These are phyloP conservation scores for Pollenia labialis DNA, from an alignment of 2,888 invertebrate species.

Conservation along the genomic window DNA sequence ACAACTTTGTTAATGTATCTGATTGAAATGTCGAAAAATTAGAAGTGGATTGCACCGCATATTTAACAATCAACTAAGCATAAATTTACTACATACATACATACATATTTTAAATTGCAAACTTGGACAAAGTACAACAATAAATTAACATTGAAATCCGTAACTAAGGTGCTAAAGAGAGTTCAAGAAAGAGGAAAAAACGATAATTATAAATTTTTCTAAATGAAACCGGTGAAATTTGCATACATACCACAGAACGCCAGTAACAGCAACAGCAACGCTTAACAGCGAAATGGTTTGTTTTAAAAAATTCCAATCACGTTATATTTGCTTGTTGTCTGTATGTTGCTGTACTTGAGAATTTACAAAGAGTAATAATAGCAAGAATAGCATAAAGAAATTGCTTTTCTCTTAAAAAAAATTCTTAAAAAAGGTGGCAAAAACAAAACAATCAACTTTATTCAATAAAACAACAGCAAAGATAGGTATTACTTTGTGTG, in stretches of 20 bases:
- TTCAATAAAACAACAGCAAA: no score
- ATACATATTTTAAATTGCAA: neutral
- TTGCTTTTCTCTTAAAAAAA: neutral
- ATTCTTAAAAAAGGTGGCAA: conserved; percentile 31
- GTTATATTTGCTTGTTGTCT: conserved; percentile 47
- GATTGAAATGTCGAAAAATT: no score
- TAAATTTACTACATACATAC: neutral
- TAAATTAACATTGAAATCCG: neutral
- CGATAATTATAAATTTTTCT: neutral
- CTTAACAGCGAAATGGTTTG: neutral
- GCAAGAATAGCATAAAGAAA: neutral
- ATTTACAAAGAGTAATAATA: neutral
- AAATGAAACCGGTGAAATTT: conserved; percentile 7
- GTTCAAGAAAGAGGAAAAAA: neutral
- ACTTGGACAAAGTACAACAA: conserved; percentile 1
- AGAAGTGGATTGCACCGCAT: no score
- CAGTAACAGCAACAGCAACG: neutral
- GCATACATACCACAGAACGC: neutral
- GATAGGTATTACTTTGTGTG: no score
- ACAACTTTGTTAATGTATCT: no score
- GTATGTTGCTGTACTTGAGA: conserved; percentile 28
- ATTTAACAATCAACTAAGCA: neutral
- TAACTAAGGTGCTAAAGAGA: neutral
- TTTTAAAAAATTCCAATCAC: conserved; percentile 49
- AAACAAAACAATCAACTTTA: neutral